Conservation (phyloP, 2,113 vertebrate species). For the Oncorhynchus tshawytscha region DNA sequence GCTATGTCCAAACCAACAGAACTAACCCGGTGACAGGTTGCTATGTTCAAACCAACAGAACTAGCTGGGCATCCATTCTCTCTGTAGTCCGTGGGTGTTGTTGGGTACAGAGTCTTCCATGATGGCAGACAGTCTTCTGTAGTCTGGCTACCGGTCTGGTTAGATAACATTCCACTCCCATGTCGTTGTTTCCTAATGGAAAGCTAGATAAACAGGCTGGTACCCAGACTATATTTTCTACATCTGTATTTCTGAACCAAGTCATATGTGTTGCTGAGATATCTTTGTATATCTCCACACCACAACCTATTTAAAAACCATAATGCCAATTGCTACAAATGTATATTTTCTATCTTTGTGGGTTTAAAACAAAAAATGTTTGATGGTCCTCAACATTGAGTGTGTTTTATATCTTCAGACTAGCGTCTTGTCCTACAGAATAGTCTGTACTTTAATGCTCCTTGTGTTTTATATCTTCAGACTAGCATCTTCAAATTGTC, state of each 20-base stretch:
- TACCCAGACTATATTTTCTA: no score
- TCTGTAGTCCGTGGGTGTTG: no score
- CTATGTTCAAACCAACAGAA: no score
- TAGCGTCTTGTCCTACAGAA: no score
- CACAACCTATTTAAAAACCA: slow-evolving; percentile 43
- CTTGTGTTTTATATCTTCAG: slow-evolving; percentile 52
- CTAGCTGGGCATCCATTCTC: no score
- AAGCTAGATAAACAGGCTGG: no score
- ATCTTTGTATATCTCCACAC: slow-evolving; percentile 41
- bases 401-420: no score
- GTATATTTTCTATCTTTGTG: slow-evolving; percentile 34
- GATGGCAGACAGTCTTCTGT: no score
- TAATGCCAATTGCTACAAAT: slow-evolving; percentile 28
- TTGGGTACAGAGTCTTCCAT: no score
- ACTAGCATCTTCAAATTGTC: neutral
- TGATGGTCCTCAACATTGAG: slow-evolving; percentile 32
- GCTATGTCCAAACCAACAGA: no score
- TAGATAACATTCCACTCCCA: slow-evolving; percentile 39
- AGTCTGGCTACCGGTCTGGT: slow-evolving; percentile 54
- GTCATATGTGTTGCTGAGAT: slow-evolving; percentile 21
- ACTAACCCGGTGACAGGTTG: no score
- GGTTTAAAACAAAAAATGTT: slow-evolving; percentile 44
- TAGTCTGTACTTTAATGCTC: neutral
- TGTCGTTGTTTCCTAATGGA: no score
- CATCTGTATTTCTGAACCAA: slow-evolving; percentile 36